Evolutionary conservation across 1,140 invertebrate genomes (phyloP).

Genomic region (Bacillus rossius): DNA sequence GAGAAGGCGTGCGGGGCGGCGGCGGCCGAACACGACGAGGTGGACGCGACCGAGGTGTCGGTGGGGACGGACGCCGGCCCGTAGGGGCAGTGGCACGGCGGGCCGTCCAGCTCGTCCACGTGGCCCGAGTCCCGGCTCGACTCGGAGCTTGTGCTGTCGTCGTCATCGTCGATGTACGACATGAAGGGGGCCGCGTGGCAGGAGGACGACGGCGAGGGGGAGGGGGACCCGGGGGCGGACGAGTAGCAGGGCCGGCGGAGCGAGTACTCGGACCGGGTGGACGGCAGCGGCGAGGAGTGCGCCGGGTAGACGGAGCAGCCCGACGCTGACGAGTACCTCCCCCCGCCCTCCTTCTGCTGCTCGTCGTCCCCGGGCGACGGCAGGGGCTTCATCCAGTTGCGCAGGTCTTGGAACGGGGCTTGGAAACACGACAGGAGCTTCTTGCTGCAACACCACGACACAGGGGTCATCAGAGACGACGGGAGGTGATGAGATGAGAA

Average conservation of each 20-base stretch:
- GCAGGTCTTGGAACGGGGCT: slow-evolving; percentile 49
- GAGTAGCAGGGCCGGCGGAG: slow-evolving; percentile 18
- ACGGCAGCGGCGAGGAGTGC: slow-evolving; percentile 17
- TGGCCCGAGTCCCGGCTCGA: slow-evolving; percentile 9
- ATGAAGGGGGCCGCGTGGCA: slow-evolving; percentile 19
- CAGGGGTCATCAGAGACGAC: no score
- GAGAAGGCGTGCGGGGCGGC: slow-evolving; percentile 42
- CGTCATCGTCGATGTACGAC: slow-evolving; percentile 29
- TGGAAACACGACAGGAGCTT: slow-evolving; percentile 55
- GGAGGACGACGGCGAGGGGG: slow-evolving; percentile 16
- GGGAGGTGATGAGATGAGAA: no score
- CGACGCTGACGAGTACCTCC: slow-evolving; percentile 4
- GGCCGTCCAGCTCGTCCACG: slow-evolving; percentile 10
- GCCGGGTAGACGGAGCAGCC: slow-evolving; percentile 5
- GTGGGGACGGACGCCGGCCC: slow-evolving; percentile 6
- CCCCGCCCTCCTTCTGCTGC: not conserved
- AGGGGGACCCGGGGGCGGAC: slow-evolving; percentile 12
- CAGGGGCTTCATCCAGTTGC: slow-evolving; percentile 48
- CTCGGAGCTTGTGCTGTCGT: slow-evolving; percentile 11
- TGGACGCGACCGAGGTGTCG: slow-evolving; percentile 30
- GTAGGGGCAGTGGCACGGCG: slow-evolving; percentile 10
- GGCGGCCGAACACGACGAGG: slow-evolving; percentile 21
- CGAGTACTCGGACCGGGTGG: slow-evolving; percentile 18
- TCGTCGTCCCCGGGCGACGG: slow-evolving; percentile 20
- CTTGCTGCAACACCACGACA: slow-evolving; percentile 39